Percentiles rank a stretch among this genome's conserved stretches.
Conservation (phyloP, 2,113 vertebrate genomes). For the Trogon surrucura region DNA sequence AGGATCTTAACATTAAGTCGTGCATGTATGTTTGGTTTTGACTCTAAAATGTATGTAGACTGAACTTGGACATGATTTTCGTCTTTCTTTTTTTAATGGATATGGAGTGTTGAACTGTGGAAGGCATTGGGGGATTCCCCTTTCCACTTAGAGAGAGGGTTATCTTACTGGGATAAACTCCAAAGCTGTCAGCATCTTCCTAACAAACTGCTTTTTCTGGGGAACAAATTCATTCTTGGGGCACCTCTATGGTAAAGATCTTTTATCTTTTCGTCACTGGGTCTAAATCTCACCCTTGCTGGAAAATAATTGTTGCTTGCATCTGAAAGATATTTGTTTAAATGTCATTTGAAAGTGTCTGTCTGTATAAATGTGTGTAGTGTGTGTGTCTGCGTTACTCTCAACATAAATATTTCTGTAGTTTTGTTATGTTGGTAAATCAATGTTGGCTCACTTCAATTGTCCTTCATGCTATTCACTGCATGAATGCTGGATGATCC, state of each 20-base stretch:
- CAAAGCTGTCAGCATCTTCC: background rate
- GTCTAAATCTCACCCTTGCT: background rate
- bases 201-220: background rate
- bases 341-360: background rate
- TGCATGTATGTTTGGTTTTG: background rate
- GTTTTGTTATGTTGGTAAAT: slow-evolving; percentile 53
- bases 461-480: slow-evolving; percentile 54
- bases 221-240: background rate
- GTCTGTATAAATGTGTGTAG: background rate
- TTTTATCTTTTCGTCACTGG: background rate
- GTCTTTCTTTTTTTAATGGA: background rate
- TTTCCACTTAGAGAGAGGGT: background rate
- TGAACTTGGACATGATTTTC: background rate
- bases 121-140: background rate
- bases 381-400: background rate
- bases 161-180: background rate
- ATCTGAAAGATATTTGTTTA: background rate
- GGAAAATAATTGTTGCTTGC: background rate
- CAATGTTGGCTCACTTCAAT: slow-evolving; percentile 57
- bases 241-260: background rate
- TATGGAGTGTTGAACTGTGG: background rate
- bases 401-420: slow-evolving; percentile 24
- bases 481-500: slow-evolving; percentile 12
- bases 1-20: background rate
- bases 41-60: background rate